Conservation (phyloP, 1,140 invertebrate genomes). For the Aradophagus sp. region DNA sequence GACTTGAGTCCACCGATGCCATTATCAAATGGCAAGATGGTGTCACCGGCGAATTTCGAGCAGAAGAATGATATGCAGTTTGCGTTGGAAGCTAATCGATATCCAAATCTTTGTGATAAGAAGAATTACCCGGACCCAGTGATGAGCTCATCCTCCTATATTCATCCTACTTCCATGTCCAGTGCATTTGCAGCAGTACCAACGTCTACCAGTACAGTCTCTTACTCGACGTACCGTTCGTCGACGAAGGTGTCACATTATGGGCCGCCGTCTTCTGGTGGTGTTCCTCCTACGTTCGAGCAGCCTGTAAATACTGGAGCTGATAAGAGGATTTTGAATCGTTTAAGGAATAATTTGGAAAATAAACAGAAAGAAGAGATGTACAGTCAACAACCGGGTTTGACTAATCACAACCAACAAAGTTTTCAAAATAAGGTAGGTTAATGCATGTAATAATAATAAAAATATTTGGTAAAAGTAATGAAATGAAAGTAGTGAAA, state of each 20-base stretch:
- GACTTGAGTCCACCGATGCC: conserved; percentile 59
- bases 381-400: conserved; percentile 68
- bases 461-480: too few relatives aligned
- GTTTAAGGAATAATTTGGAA: conserved; percentile 81
- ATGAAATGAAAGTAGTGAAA: too few relatives aligned
- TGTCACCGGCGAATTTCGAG: conserved; percentile 55
- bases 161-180: conserved; percentile 55
- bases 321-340: conserved; percentile 80
- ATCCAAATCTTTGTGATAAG: conserved; percentile 72
- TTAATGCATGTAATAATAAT: too few relatives aligned
- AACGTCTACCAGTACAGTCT: conserved; percentile 45
- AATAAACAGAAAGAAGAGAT: conserved; percentile 77
- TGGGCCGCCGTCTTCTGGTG: conserved; percentile 2
- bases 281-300: conserved; percentile 36
- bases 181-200: conserved; percentile 48
- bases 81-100: conserved; percentile 58
- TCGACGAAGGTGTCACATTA: conserved; percentile 25
- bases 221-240: conserved; percentile 60
- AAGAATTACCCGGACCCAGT: conserved; percentile 63
- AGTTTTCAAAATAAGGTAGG: conserved; percentile 69
- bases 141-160: conserved; percentile 52
- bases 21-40: conserved; percentile 62
- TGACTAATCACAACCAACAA: conserved; percentile 67
- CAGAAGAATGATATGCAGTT: conserved; percentile 59
- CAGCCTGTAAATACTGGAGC: conserved; percentile 73